Base-by-base conservation (phyloP, 2,113 vertebrate genomes). In the Odocoileus hemionus region DNA sequence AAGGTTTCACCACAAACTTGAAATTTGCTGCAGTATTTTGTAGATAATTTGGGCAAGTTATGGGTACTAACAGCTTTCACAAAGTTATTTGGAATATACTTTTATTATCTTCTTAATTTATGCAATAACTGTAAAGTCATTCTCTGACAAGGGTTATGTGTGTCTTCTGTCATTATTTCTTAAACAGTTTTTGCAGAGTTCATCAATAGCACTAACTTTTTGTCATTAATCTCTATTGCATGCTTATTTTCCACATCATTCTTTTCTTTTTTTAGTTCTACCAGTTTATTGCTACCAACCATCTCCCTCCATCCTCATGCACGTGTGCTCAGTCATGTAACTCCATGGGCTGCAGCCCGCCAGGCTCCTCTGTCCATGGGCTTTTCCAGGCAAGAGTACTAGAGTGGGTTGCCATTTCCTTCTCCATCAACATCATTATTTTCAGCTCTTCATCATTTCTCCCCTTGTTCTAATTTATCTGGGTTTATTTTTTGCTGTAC, bases 91-190 rank as follows among this genome's bases (percentile, higher is more conserved):
- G 36, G 30, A 28, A 93, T 86, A 76, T 50, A 23, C 36, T 67
- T 47, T 19, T n/a, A 57, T 55, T n/a, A 47, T 85, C 39, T 47
- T 89, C 64, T 54, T 83, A 83, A 83, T 36, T 45, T 74, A 86
- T 7, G 15, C 33, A 14, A 39, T 55, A 57, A 76, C 23, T 58
- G 30, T 85, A n/a, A 85, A 93, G 47, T 50, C 76, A 91, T 91
- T 55, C 21, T 15, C 61, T 74, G 36, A 23, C 61, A 54, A 25
- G 28, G 12, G 50, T n/a, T 85, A 33, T 14, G 9, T 47, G 2
- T 45, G 6, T 78, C 55, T n/a, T n/a, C 91, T 92, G 83, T 45
- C n/a, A 70, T 84, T 84, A 85, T 57, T 93, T 74, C 36, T 84
- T 45, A 84, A 47, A 26, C 43, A 79, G 17, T 25, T 39, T 86